Conservation (phyloP, 1,140 invertebrate species). For the Pygmarrhopalites habei region DNA sequence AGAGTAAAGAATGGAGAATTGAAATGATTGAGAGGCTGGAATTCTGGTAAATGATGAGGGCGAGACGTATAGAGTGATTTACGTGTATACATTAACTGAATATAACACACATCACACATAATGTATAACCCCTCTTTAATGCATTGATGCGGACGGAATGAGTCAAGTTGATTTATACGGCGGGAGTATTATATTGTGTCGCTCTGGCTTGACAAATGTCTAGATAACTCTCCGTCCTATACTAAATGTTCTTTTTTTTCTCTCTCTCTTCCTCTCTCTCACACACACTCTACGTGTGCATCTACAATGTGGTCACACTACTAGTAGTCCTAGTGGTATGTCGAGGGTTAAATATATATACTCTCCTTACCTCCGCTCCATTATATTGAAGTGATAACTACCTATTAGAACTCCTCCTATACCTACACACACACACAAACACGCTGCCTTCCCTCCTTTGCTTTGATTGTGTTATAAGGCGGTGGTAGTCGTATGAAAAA, state of each 20-base stretch:
- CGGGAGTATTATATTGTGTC: slow-evolving; percentile 11
- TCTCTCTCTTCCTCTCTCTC: background rate
- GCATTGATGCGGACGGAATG: slow-evolving; percentile 9
- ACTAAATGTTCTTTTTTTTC: background rate
- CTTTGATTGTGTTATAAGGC: too few species aligned
- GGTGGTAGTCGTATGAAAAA: slow-evolving; percentile 9
- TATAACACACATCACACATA: too few species aligned
- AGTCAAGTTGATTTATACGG: slow-evolving; percentile 11
- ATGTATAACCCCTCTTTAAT: too few species aligned
- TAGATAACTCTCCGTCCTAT: slow-evolving; percentile 5
- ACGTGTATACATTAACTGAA: slow-evolving; percentile 20
- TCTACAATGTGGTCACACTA: too few species aligned
- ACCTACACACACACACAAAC: too few species aligned
- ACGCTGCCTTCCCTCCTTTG: too few species aligned
- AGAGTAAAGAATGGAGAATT: background rate
- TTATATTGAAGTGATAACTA: background rate
- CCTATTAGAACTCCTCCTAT: too few species aligned
- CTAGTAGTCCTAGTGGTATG: too few species aligned
- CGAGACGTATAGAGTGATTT: slow-evolving; percentile 15
- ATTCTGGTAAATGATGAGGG: slow-evolving; percentile 1
- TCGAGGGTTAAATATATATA: background rate
- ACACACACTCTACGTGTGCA: too few species aligned
- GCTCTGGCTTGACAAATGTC: slow-evolving; percentile 5
- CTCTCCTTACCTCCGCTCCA: background rate
- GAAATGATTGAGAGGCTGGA: slow-evolving; percentile 13